These are phyloP conservation scores for Oreochromis mossambicus DNA, from an alignment of 2,797 vertebrate genomes.

Conservation along the genomic window DNA sequence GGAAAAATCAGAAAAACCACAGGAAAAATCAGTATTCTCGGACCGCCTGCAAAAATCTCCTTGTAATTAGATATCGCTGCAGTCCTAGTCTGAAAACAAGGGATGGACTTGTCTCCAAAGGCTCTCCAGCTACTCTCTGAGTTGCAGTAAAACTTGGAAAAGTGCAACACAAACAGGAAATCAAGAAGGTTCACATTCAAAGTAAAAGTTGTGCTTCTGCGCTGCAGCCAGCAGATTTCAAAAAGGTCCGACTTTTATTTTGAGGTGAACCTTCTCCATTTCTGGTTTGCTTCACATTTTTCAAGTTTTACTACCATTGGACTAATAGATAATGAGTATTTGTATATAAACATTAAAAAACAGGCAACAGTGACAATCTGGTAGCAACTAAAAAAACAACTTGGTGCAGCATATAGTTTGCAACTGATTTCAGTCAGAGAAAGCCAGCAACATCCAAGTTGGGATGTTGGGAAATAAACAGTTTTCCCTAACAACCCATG, in stretches of 20 bases:
- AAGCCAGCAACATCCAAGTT: background rate
- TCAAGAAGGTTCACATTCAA: background rate
- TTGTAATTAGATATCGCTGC: background rate
- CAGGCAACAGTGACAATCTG: background rate
- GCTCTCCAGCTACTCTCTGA: background rate
- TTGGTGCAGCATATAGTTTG: fast-evolving
- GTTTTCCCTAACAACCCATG: background rate
- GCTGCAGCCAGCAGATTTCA: background rate
- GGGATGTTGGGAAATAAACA: background rate
- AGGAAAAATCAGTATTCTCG: background rate
- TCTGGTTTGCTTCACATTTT: background rate
- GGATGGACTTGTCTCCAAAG: background rate
- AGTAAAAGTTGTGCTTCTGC: background rate
- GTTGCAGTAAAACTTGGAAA: background rate
- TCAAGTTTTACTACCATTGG: background rate
- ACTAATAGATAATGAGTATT: background rate
- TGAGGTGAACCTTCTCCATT: background rate
- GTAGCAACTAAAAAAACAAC: background rate
- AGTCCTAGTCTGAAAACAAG: background rate
- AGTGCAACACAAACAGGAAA: background rate
- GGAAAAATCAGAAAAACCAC: background rate
- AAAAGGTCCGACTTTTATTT: background rate
- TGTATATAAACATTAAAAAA: background rate
- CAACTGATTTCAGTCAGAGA: background rate
- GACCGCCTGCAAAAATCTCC: background rate